phyloP scores from a whole-genome alignment of 1,140 invertebrate genomes.

The Globodera ellingtonae region DNA sequence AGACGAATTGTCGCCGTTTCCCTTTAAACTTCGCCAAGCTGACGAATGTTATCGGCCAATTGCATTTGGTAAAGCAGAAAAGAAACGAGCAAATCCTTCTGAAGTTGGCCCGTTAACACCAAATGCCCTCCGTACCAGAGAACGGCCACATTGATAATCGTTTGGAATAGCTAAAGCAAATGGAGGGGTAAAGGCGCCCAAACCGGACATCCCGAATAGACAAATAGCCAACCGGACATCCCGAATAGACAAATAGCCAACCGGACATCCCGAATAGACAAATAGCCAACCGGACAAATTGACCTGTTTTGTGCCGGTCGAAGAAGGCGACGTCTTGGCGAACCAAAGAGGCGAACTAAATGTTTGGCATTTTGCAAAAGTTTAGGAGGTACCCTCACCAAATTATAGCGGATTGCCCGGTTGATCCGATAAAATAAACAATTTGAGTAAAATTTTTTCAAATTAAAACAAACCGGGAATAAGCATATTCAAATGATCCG shows the following conservation, averaged over 20 bases:
- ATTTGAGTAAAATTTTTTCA: too few relatives aligned
- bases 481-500: slow-evolving; percentile 51
- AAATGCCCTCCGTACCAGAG: slow-evolving; percentile 64
- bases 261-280: too few relatives aligned
- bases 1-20: not conserved
- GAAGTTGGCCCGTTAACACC: slow-evolving; percentile 49
- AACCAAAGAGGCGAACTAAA: slow-evolving; percentile 28
- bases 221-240: too few relatives aligned
- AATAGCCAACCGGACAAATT: not conserved
- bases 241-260: too few relatives aligned
- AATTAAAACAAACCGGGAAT: slow-evolving; percentile 8
- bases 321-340: slow-evolving; percentile 48
- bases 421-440: slow-evolving; percentile 29
- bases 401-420: slow-evolving; percentile 39
- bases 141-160: slow-evolving; percentile 55
- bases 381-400: not conserved
- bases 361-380: slow-evolving; percentile 3
- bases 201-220: too few relatives aligned
- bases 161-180: slow-evolving; percentile 43
- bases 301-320: slow-evolving; percentile 46
- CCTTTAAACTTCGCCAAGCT: slow-evolving; percentile 23
- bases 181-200: too few relatives aligned
- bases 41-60: slow-evolving; percentile 57
- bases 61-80: slow-evolving; percentile 65
- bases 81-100: slow-evolving; percentile 48